Percentiles rank a stretch among this genome's conserved stretches.
Conservation (phyloP, 2,888 invertebrate genomes). For the Disparrhopalites patrizii region DNA sequence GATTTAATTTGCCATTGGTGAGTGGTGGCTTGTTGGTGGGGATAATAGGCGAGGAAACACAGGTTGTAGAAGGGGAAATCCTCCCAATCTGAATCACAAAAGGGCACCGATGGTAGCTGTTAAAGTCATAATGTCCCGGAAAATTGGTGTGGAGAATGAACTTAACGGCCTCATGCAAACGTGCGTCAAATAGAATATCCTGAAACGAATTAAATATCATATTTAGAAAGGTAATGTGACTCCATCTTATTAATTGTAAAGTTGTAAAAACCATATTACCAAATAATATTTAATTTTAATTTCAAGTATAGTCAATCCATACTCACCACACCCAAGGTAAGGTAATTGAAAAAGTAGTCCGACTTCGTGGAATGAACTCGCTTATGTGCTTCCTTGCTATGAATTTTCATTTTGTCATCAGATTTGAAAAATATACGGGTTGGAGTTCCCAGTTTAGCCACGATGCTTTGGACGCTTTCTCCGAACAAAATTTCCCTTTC, state of each 20-base stretch:
- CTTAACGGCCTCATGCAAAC: constrained; percentile 90
- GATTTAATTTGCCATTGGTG: constrained; percentile 23
- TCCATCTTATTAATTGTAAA: neutral
- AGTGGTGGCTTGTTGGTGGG: neutral
- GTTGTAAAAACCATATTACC: neutral
- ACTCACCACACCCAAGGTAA: constrained; percentile 87
- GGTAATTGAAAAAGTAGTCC: constrained; percentile 98
- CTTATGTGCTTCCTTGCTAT: constrained; percentile 78
- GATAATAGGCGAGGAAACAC: neutral
- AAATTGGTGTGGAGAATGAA: constrained; percentile 97
- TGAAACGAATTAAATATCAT: constrained; percentile 53
- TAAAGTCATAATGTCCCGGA: constrained; percentile 99
- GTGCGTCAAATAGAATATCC: constrained; percentile 96
- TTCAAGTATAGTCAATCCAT: no score
- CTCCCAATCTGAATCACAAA: constrained; percentile 44
- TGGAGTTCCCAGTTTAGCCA: constrained; percentile 84
- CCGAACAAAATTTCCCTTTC: constrained; percentile 70
- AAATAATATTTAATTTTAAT: constrained; percentile 3
- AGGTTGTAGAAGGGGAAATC: neutral
- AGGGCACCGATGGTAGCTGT: constrained; percentile 56
- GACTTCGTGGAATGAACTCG: constrained; percentile 74
- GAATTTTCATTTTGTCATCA: constrained; percentile 99
- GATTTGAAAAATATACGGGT: constrained; percentile 92
- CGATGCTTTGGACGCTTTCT: constrained; percentile 82
- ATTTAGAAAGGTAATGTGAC: neutral